A percentile compares a stretch with the other conserved stretches of the same genome.
These are phyloP conservation scores for Epinephelus moara DNA, from an alignment of 2,113 vertebrate genomes.

Conservation along the genomic window DNA sequence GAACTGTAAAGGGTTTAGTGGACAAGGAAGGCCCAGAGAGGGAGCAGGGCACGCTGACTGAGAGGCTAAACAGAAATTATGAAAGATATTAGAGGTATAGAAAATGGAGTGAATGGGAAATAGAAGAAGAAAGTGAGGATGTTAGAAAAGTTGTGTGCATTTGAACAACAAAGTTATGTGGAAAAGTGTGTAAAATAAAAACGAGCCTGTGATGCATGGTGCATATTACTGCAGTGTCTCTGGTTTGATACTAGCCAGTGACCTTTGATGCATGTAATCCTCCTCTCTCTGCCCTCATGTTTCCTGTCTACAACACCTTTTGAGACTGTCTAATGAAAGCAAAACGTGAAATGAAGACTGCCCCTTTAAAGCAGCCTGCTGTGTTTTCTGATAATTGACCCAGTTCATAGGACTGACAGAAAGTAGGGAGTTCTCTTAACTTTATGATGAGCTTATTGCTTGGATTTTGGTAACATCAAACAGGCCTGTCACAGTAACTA, in stretches of 20 bases:
- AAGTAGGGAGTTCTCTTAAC: too few species aligned
- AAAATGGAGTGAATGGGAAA: slow-evolving; percentile 58
- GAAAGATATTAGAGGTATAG: slow-evolving; percentile 55
- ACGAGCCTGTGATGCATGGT: not conserved
- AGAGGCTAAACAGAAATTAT: slow-evolving; percentile 61
- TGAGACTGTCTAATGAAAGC: not conserved
- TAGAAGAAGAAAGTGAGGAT: slow-evolving; percentile 23
- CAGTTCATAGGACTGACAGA: not conserved
- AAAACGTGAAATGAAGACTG: not conserved
- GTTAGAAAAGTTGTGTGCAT: slow-evolving; percentile 46
- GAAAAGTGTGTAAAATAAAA: not conserved
- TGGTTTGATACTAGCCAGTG: not conserved
- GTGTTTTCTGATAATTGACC: not conserved
- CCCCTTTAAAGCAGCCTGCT: not conserved
- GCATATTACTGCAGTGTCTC: not conserved
- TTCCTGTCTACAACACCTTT: not conserved
- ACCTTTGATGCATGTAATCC: not conserved
- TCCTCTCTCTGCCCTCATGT: not conserved
- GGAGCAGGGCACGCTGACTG: slow-evolving; percentile 54
- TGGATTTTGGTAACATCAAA: too few species aligned
- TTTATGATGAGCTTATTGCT: too few species aligned
- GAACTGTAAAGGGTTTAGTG: slow-evolving; percentile 78
- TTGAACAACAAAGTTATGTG: not conserved
- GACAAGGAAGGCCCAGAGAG: slow-evolving; percentile 53
- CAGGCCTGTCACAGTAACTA: too few species aligned